Base-by-base conservation (phyloP, 2,113 vertebrate species). In the Cyanistes caeruleus region DNA sequence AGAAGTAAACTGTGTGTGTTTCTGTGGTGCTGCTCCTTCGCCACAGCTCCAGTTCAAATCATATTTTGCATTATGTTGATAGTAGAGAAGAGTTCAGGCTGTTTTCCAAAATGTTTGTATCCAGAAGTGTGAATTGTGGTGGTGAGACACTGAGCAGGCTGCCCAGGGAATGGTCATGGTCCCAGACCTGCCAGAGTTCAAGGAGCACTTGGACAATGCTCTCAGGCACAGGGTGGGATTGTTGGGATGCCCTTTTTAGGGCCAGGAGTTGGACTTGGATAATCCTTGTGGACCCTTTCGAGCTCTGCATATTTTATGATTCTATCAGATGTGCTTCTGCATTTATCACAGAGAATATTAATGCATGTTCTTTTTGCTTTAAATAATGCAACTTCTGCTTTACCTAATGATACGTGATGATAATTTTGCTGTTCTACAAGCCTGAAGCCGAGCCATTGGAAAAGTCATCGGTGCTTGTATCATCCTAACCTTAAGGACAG, bases 401-500 rank as follows among this genome's bases (percentile, higher is more conserved):
- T 91, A 87, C 28, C 15, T 92, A 87, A 69, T 35, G 19, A 51
- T 17, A 69, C 2, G 9, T 68, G 30, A 76, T 59, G 72, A 48
- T 77, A 48, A 70, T 87, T 90, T 89, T 70, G 18, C 63, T 83
- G 7, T 69, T 88, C 59, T 77, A 24, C 63, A 28, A 83, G 39
- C 51, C 51, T 74, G 43, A 78, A 84, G 49, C 65, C 46, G 69
- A 95, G 49, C 84, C 37, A 35, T 4, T 87, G 73, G 73, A 89
- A 72, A 92, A 95, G 91, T 75, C 81, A 86, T 53, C 3, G 4
- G 25, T 58, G 33, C 88, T 92, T 80, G 5, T 80, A 35, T 67
- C 63, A 89, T 63, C 48, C 43, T 74, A 70, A 67, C 43, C 24
- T 75, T 75, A 84, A 75, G 39, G 76, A 86, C 25, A 58, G 48